Evolutionary conservation across 2,113 vertebrate genomes (phyloP).

Genomic region (Brachypodius melanocephalos): DNA sequence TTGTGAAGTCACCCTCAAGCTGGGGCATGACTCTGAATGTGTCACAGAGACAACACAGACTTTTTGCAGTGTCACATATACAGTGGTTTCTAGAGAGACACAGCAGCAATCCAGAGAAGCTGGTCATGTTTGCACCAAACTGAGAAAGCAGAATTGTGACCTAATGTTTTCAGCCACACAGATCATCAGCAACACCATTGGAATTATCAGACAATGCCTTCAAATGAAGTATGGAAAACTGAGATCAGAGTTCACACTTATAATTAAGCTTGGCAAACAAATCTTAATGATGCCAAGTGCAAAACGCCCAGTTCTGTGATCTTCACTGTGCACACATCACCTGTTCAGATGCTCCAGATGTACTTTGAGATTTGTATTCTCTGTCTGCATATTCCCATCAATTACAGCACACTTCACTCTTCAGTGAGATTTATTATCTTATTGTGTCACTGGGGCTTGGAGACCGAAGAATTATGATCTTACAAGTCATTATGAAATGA

Average conservation of each 20-base stretch:
- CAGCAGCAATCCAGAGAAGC: neutral
- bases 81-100: neutral
- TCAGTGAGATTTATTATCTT: slow-evolving; percentile 1
- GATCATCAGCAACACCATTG: neutral
- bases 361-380: neutral
- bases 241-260: neutral
- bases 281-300: neutral
- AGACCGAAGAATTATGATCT: neutral
- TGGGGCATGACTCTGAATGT: accelerated
- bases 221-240: neutral
- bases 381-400: neutral
- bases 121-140: neutral
- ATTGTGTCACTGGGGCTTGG: neutral
- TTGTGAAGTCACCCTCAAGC: neutral
- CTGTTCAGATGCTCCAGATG: neutral
- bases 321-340: neutral
- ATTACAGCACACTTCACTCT: neutral
- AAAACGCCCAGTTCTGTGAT: neutral
- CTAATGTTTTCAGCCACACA: neutral
- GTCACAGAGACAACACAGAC: neutral
- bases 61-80: neutral
- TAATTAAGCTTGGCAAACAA: neutral
- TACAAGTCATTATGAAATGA: neutral
- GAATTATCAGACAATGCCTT: neutral
- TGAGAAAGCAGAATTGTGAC: neutral